Conservation (phyloP, 1,140 invertebrate genomes). For the Heterodera carotae region DNA sequence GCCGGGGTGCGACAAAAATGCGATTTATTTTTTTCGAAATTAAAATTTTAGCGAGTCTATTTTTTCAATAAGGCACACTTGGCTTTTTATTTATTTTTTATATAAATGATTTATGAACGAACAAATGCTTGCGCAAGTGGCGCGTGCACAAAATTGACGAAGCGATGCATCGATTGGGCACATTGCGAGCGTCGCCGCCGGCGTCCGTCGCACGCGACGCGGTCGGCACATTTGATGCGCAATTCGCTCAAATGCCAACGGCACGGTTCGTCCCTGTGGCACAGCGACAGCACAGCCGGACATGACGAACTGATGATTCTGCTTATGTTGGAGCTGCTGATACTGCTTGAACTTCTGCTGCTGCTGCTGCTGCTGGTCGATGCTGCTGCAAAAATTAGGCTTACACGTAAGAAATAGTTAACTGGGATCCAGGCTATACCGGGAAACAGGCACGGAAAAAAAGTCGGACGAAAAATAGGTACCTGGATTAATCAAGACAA, state of each 20-base stretch:
- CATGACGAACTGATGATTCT: conserved; percentile 32
- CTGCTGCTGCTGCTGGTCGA: too few species aligned
- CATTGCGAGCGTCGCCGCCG: conserved; percentile 51
- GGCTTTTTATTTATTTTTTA: too few species aligned
- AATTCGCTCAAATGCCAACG: conserved; percentile 60
- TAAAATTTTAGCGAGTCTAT: background rate
- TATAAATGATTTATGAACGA: too few species aligned
- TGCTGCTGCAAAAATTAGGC: too few species aligned
- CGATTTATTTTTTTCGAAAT: background rate
- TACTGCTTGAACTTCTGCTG: background rate
- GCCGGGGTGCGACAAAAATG: too few species aligned
- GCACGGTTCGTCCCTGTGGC: conserved; percentile 56
- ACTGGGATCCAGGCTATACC: too few species aligned
- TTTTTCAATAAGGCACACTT: conserved; percentile 56
- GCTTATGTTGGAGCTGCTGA: too few species aligned
- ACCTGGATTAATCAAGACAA: too few species aligned
- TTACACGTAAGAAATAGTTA: too few species aligned
- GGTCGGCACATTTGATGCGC: conserved; percentile 49
- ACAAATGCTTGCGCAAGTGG: conserved; percentile 49
- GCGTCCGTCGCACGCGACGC: background rate
- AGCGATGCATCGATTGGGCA: conserved; percentile 57
- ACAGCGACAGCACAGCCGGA: conserved; percentile 35
- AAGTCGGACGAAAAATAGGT: too few species aligned
- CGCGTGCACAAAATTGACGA: conserved; percentile 52
- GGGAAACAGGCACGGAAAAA: too few species aligned